These are phyloP conservation scores for Zophobas morio DNA, from an alignment of 1,140 invertebrate genomes.

Conservation along the genomic window DNA sequence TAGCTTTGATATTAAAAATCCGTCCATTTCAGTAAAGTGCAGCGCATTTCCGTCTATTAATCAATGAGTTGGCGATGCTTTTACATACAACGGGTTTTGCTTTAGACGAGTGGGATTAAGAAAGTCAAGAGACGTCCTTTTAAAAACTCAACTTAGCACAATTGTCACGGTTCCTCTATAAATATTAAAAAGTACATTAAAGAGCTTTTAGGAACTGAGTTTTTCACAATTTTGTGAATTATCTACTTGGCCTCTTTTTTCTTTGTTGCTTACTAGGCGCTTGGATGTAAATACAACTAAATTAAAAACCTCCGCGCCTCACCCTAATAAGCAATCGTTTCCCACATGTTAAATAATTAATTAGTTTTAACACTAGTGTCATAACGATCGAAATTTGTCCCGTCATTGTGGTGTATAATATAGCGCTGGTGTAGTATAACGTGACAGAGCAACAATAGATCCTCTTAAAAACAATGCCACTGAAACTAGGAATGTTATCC, in stretches of 20 bases:
- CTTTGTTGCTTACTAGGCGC: neutral
- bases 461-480: slow-evolving; percentile 19
- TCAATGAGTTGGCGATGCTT: neutral
- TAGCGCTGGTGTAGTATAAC: slow-evolving; percentile 1
- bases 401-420: neutral
- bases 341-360: neutral
- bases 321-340: neutral
- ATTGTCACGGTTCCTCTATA: slow-evolving; percentile 33
- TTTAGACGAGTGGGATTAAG: slow-evolving; percentile 1
- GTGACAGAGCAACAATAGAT: slow-evolving; percentile 19
- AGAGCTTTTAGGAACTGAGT: slow-evolving; percentile 28
- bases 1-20: too few species aligned
- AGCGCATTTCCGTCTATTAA: neutral
- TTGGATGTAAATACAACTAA: too few species aligned
- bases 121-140: slow-evolving; percentile 21
- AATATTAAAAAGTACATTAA: slow-evolving; percentile 36
- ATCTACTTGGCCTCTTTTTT: neutral
- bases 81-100: neutral
- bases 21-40: too few species aligned
- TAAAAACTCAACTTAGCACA: slow-evolving; percentile 34
- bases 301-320: too few species aligned
- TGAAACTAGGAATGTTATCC: slow-evolving; percentile 37
- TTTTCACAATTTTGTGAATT: slow-evolving; percentile 27
- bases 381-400: slow-evolving; percentile 4
- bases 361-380: neutral